phyloP scores from a whole-genome alignment of 2,113 vertebrate species.

The Sigmodon hispidus region DNA sequence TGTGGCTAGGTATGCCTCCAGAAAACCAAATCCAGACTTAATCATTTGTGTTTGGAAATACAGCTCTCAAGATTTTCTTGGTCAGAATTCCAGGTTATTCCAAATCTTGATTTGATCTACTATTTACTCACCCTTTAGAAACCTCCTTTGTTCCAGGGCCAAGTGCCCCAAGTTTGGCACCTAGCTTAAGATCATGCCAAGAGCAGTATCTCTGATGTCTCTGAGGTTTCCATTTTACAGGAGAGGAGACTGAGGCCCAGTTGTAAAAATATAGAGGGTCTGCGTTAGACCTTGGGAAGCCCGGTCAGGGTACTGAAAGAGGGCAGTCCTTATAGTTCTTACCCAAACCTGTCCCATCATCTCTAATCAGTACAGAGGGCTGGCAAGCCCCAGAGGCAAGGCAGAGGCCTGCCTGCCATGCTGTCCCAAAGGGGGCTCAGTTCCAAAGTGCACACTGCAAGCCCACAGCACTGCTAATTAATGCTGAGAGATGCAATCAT shows the following conservation, averaged over 20 bases:
- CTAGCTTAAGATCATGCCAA: background rate
- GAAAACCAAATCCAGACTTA: background rate
- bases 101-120: background rate
- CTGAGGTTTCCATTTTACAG: conserved; percentile 66
- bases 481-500: conserved; percentile 89
- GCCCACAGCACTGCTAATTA: conserved; percentile 88
- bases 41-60: conserved; percentile 25
- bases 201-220: conserved; percentile 12
- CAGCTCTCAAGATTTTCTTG: background rate
- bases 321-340: conserved; percentile 47
- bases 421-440: conserved; percentile 76
- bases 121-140: conserved; percentile 33
- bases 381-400: conserved; percentile 83
- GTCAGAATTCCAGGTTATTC: background rate
- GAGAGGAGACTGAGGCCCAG: conserved; percentile 61
- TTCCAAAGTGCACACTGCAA: conserved; percentile 86
- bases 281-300: background rate
- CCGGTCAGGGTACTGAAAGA: background rate
- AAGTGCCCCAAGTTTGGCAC: background rate
- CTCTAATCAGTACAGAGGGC: conserved; percentile 84
- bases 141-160: background rate
- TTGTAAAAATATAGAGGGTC: background rate
- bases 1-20: background rate
- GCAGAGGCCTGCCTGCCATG: conserved; percentile 79
- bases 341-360: conserved; percentile 81